phyloP scores from a whole-genome alignment of 2,797 vertebrate genomes.

The Gephyroberyx darwinii region DNA sequence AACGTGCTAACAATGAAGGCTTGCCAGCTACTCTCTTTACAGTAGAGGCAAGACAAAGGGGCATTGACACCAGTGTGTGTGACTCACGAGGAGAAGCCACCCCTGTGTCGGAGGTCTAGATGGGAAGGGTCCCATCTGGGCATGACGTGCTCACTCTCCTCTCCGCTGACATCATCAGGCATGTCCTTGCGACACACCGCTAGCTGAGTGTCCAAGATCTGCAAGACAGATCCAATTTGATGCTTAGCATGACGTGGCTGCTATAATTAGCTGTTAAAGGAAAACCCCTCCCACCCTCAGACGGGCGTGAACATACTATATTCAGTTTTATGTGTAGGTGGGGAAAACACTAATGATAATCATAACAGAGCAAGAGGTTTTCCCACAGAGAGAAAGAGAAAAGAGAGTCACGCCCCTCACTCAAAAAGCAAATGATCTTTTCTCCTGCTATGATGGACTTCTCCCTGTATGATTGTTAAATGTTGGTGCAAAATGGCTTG shows the following conservation, averaged over 20 bases:
- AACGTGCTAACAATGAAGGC: background rate
- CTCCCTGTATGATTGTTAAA: no score
- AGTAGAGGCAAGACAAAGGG: constrained; percentile 10
- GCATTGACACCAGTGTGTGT: constrained; percentile 10
- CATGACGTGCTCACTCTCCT: constrained; percentile 25
- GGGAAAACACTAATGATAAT: no score
- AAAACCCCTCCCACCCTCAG: no score
- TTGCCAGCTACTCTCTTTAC: background rate
- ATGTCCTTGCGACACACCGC: constrained; percentile 59
- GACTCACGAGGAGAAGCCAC: constrained; percentile 71
- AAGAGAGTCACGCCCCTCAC: no score
- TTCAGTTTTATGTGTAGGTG: no score
- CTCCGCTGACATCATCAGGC: constrained; percentile 36
- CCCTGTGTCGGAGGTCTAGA: constrained; percentile 78
- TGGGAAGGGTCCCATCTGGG: constrained; percentile 78
- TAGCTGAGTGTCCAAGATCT: constrained; percentile 82
- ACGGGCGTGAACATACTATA: no score
- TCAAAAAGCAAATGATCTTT: no score
- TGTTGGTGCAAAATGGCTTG: no score
- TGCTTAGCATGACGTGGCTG: background rate
- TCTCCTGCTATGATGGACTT: no score
- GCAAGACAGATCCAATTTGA: background rate
- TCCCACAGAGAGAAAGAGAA: no score
- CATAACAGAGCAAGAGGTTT: no score
- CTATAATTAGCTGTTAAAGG: background rate